Evolutionary conservation across 2,113 vertebrate genomes (phyloP), one percentile per base, ranked within the genome.

Genomic region (zebrafish (Danio rerio)): DNA sequence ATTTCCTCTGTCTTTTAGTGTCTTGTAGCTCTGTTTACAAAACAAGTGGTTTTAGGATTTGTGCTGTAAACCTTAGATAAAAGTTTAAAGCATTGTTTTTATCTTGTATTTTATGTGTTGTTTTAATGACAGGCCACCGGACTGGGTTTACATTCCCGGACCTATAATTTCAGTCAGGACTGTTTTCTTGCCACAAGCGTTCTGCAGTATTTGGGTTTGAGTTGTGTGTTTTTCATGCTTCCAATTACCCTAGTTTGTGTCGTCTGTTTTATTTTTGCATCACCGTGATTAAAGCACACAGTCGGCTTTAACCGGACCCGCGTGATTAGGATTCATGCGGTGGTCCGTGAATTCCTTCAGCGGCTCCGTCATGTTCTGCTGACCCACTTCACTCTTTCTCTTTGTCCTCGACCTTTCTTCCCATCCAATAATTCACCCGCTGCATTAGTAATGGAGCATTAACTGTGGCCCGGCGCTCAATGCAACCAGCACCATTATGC

Each of bases 361-460:
- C 18, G 52, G 87, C 89, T 90, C 71, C 49, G 88, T 93, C 91
- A 89, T 88, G 91, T 93, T 92, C 89, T 73, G 56, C 82, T 93
- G 94, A 93, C 92, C 92, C 88, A 89, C 20, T 93, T 93, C 90
- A 87, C 86, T 89, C 89, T 92, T 92, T 92, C 88, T 93, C 87
- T 90, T 80, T 81, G 87, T 89, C 87, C 75, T 68, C 85, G 87
- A 89, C 90, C 90, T 84, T 84, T 75, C 61, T 69, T 31, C 88
- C 88, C 85, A 86, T 89, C 88, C 82, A 87, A 87, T 92, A 91
- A 91, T 90, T 93, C 89, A 91, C 90, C 82, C 73, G 5, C 76
- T 80, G 91, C 87, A 84, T 93, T 94, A 92, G 89, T 92, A 91
- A 92, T 89, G 89, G 90, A 62, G 87, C 89, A 92, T 95, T 95